Base-by-base conservation (phyloP, 2,888 invertebrate genomes). In the Pachymerium ferrugineum region DNA sequence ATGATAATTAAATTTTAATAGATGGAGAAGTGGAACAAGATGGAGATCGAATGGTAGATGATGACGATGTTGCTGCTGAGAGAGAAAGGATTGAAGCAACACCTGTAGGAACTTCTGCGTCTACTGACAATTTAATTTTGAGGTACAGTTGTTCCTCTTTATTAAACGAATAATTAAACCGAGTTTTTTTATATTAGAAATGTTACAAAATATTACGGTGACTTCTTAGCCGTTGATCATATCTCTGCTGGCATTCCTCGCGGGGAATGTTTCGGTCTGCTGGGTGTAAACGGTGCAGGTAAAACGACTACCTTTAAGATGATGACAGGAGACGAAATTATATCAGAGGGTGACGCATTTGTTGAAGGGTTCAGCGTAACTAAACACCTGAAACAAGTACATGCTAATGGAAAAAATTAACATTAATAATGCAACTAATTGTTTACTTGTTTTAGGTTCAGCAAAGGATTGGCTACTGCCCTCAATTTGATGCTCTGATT, bases 251-350 rank as follows among this genome's bases (percentile, higher is more conserved):
- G 88, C 69, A 88, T 92, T 0, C 87, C 87, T 73, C 85, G 88
- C 75, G 87, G 87, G 10, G 93, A 93, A 83, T 92, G 92, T 79
- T 93, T 93, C 79, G 93, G 93, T 1, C 82, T 93, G 47, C 83
- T 93, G 70, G 92, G 93, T 0, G 89, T 92, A 0, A 93, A 94
- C 81, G 93, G 94, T 10, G 93, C 93, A 1, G 93, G 93, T 0
- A 94, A 93, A 82, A 93, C 92, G 0, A 89, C 90, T 0, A 94
- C 94, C 0, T 96, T 96, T 81, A 91, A 82, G 83, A 86, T 87
- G 85, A 78, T 87, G 74, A 85, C 86, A n/a, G 86, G 85, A 3
- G 84, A 84, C 77, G 82, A 82, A 75, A 77, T 79, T 2, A 80
- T 84, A 19, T 80, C 84, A 0, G 76, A 78, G 33, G 86, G 86